Percentiles rank a stretch among this genome's conserved stretches.
Evolutionary conservation across 1,140 invertebrate genomes (phyloP).

Genomic region (Branchinecta lynchi): DNA sequence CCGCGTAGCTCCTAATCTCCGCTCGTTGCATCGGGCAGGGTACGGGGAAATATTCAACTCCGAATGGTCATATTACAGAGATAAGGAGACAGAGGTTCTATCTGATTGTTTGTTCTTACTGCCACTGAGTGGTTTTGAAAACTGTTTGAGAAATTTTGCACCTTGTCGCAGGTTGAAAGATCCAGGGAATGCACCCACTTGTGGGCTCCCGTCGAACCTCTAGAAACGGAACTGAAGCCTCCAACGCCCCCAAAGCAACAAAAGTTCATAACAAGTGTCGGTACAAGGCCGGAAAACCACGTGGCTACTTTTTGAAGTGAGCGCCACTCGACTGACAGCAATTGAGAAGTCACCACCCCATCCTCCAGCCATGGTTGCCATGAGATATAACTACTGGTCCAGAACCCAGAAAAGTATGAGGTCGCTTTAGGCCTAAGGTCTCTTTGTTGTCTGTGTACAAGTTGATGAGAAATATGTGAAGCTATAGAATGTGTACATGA

Average conservation of each 20-base stretch:
- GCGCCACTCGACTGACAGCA: not conserved
- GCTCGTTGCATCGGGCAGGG: no score
- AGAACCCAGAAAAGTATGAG: not conserved
- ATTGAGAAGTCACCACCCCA: not conserved
- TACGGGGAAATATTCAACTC: no score
- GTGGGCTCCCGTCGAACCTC: not conserved
- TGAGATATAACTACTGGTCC: not conserved
- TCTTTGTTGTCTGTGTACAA: no score
- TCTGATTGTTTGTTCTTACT: no score
- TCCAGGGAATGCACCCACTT: constrained; percentile 1
- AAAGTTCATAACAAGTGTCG: not conserved
- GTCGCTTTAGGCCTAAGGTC: not conserved
- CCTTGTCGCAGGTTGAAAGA: not conserved
- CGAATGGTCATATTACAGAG: no score
- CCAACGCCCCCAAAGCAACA: not conserved
- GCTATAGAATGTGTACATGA: no score
- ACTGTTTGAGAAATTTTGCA: not conserved
- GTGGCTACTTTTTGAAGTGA: not conserved
- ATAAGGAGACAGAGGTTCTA: no score
- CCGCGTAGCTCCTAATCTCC: no score
- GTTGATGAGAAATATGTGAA: no score
- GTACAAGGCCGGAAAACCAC: not conserved
- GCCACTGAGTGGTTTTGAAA: no score
- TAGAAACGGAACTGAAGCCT: not conserved
- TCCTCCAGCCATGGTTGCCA: not conserved